A percentile compares a stretch with the other conserved stretches of the same genome.
phyloP scores from a whole-genome alignment of 2,888 invertebrate species.

The Tinea pellionella region DNA sequence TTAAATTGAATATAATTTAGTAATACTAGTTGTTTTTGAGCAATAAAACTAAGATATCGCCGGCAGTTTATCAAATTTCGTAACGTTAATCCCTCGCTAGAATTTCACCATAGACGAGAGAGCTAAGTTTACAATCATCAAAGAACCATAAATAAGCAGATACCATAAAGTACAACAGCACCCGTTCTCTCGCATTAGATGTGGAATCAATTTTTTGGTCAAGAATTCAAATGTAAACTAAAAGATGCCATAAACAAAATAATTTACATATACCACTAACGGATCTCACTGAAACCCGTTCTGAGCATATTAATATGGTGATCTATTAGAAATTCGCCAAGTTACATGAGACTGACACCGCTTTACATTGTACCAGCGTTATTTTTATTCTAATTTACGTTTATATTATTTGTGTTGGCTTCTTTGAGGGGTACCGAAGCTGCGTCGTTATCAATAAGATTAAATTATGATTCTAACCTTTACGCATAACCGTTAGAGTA shows the following conservation, averaged over 20 bases:
- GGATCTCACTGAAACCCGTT: conserved; percentile 64
- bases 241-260: conserved; percentile 57
- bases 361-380: conserved; percentile 36
- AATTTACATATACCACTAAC: conserved; percentile 67
- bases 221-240: conserved; percentile 55
- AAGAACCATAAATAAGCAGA: conserved; percentile 14
- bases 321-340: conserved; percentile 66
- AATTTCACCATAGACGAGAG: conserved; percentile 10
- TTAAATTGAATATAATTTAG: not conserved
- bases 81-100: not conserved
- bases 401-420: conserved; percentile 2
- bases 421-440: conserved; percentile 8
- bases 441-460: not conserved
- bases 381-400: conserved; percentile 46
- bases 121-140: conserved; percentile 8
- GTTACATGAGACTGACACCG: conserved; percentile 31
- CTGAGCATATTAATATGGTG: conserved; percentile 57
- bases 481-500: conserved; percentile 1
- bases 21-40: conserved; percentile 1
- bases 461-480: conserved; percentile 8
- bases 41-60: conserved; percentile 5
- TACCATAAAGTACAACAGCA: conserved; percentile 12
- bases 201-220: conserved; percentile 28
- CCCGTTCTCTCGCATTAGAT: conserved; percentile 11
- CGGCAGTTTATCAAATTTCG: conserved; percentile 6